Evolutionary conservation across 2,888 invertebrate genomes (phyloP).

Genomic region (Galeopsomyia nigrocyanea): DNA sequence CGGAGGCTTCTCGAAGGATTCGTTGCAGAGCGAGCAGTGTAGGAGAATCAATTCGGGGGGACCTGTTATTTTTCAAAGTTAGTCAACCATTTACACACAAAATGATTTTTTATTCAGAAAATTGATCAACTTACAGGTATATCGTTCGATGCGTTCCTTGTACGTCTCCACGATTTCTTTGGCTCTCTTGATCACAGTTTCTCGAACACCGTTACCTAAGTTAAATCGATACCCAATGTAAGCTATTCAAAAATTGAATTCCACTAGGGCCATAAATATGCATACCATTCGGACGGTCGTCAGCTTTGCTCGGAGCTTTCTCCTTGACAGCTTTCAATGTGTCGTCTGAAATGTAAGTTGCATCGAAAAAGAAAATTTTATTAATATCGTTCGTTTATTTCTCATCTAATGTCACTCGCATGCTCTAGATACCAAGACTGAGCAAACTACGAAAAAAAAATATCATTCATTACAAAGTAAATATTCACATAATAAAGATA

Average conservation of each 20-base stretch:
- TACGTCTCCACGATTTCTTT: too few relatives aligned
- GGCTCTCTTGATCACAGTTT: not conserved
- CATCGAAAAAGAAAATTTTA: not conserved
- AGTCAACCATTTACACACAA: not conserved
- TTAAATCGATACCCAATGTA: not conserved
- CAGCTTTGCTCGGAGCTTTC: not conserved
- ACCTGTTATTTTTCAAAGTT: conserved; percentile 21
- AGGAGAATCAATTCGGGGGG: conserved; percentile 34
- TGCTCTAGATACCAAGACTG: conserved; percentile 26
- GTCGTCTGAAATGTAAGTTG: conserved; percentile 31
- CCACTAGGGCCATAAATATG: not conserved
- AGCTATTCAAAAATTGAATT: not conserved
- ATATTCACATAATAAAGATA: too few relatives aligned
- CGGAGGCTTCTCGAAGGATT: conserved; percentile 24
- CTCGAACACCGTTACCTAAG: conserved; percentile 8
- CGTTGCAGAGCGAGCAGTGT: conserved; percentile 27
- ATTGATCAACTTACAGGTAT: conserved; percentile 29
- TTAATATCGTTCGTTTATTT: conserved; percentile 2
- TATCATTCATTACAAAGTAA: too few relatives aligned
- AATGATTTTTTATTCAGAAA: too few relatives aligned
- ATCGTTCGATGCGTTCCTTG: conserved; percentile 32
- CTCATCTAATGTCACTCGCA: conserved; percentile 7
- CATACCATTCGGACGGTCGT: conserved; percentile 13
- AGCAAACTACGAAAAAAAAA: conserved; percentile 3
- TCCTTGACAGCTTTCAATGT: not conserved